Evolutionary conservation across 2,888 invertebrate genomes (phyloP).

Genomic region (Nycteola revayana): DNA sequence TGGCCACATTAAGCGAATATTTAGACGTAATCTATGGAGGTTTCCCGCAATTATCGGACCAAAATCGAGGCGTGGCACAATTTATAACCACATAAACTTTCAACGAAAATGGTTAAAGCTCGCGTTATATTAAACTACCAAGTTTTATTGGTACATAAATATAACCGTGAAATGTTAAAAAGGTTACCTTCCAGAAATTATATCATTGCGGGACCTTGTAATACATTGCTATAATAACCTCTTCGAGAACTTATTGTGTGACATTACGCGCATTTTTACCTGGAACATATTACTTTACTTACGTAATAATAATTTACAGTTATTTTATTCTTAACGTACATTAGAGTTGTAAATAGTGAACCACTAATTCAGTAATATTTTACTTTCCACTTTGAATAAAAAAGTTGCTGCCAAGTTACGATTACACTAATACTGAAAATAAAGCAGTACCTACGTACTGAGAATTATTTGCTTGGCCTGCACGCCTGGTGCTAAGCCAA

Average conservation of each 20-base stretch:
- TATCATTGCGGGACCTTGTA: conserved; percentile 22
- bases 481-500: too few relatives aligned
- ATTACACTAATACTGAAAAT: too few relatives aligned
- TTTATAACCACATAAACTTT: conserved; percentile 57
- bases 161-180: conserved; percentile 29
- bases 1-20: conserved; percentile 30
- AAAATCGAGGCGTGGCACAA: conserved; percentile 49
- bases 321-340: too few relatives aligned
- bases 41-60: conserved; percentile 52
- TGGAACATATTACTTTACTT: conserved; percentile 11
- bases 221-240: conserved; percentile 16
- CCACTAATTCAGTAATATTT: too few relatives aligned
- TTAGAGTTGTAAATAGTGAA: too few relatives aligned
- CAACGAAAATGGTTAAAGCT: conserved; percentile 43
- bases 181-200: conserved; percentile 28
- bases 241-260: conserved; percentile 5
- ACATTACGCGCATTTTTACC: conserved; percentile 6
- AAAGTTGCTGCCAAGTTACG: too few relatives aligned
- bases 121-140: conserved; percentile 32
- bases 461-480: too few relatives aligned
- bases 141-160: conserved; percentile 38
- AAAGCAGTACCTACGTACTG: too few relatives aligned
- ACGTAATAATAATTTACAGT: conserved; percentile 7
- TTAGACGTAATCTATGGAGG: conserved; percentile 46
- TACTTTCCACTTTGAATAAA: too few relatives aligned